phyloP scores from a whole-genome alignment of 2,113 vertebrate species.

The Macaca mulatta region DNA sequence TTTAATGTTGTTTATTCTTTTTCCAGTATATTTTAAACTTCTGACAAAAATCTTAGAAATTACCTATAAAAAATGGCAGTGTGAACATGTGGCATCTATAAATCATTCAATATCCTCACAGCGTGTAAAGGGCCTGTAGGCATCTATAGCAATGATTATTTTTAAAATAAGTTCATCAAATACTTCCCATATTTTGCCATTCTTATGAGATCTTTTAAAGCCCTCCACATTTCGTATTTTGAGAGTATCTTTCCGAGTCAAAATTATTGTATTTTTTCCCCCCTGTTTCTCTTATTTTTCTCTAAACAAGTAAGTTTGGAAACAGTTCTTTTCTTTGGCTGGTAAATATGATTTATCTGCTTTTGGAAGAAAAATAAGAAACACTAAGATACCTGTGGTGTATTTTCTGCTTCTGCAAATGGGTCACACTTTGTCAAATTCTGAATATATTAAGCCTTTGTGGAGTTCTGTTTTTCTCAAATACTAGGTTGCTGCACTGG shows the following conservation, averaged over 20 bases:
- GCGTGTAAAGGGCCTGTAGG: not conserved
- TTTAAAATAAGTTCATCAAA: not conserved
- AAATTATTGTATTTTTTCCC: not conserved
- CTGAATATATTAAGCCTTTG: conserved; percentile 60
- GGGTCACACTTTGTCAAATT: conserved; percentile 66
- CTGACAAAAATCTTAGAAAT: not conserved
- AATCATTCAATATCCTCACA: not conserved
- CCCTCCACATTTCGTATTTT: not conserved
- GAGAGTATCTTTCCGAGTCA: not conserved
- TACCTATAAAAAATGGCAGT: not conserved
- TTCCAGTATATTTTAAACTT: not conserved
- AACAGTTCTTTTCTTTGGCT: conserved; percentile 15
- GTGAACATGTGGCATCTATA: not conserved
- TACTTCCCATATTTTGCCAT: conserved; percentile 4
- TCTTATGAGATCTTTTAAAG: not conserved
- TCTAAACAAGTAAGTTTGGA: conserved; percentile 9
- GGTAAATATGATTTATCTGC: conserved; percentile 60
- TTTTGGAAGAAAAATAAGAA: conserved; percentile 15
- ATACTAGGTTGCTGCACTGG: conserved; percentile 27
- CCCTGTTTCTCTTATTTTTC: not conserved
- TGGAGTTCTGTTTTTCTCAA: conserved; percentile 57
- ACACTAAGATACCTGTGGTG: not conserved
- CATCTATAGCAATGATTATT: not conserved
- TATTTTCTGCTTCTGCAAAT: conserved; percentile 68
- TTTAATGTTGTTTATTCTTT: not conserved